Evolutionary conservation across 1,140 invertebrate species (phyloP).

Genomic region (Drosophila lowei): DNA sequence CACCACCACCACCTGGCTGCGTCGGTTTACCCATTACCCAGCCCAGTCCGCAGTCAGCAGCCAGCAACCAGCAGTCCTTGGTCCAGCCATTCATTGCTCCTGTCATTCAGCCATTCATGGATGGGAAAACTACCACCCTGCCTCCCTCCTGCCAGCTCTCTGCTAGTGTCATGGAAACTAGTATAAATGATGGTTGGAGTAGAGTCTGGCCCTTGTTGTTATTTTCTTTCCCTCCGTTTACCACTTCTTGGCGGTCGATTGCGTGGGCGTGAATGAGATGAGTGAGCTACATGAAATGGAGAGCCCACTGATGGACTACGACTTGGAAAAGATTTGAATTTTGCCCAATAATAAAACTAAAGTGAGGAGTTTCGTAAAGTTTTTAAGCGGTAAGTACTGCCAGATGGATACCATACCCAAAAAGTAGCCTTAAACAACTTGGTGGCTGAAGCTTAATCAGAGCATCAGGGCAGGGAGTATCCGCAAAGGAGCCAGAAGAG

Average conservation of each 20-base stretch:
- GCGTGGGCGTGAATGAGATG: conserved; percentile 39
- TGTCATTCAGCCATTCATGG: conserved; percentile 48
- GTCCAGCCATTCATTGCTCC: conserved; percentile 45
- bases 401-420: not conserved
- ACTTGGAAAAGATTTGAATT: conserved; percentile 22
- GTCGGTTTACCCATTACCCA: conserved; percentile 23
- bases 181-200: conserved; percentile 17
- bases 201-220: conserved; percentile 30
- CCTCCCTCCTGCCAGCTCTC: not conserved
- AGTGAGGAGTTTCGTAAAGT: too few species aligned
- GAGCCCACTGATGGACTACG: conserved; percentile 42
- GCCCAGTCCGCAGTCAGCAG: conserved; percentile 10
- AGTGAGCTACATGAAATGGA: conserved; percentile 40
- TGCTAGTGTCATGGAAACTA: conserved; percentile 30
- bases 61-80: conserved; percentile 6
- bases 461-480: conserved; percentile 12
- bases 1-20: conserved; percentile 13
- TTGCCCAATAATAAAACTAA: too few species aligned
- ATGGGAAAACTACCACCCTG: conserved; percentile 33
- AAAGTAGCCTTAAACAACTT: conserved; percentile 32
- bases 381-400: too few species aligned
- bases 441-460: conserved; percentile 30
- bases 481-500: conserved; percentile 8
- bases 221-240: conserved; percentile 16
- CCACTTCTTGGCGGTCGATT: conserved; percentile 42